phyloP scores from a whole-genome alignment of 2,888 invertebrate species.

The Pseudococcus jackbeardsleyi region DNA sequence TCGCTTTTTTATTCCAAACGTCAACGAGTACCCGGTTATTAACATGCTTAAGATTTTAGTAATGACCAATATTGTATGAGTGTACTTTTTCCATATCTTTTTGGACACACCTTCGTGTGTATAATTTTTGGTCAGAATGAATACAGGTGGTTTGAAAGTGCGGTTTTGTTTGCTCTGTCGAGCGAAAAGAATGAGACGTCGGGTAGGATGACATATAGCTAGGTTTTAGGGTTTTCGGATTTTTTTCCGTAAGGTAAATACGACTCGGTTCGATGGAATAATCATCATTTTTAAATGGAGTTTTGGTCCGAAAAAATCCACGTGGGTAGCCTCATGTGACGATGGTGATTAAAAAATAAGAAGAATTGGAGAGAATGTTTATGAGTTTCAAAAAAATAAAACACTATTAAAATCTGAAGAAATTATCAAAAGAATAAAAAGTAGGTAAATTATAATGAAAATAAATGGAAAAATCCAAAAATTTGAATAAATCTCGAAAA shows the following conservation, averaged over 20 bases:
- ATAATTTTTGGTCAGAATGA: slow-evolving; percentile 21
- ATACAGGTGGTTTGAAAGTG: slow-evolving; percentile 11
- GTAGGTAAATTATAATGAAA: no score
- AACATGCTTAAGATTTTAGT: slow-evolving; percentile 33
- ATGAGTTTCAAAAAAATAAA: no score
- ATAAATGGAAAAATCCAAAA: no score
- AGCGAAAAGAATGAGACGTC: slow-evolving; percentile 34
- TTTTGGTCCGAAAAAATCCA: background rate
- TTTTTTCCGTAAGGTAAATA: background rate
- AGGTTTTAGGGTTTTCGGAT: no score
- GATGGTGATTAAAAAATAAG: background rate
- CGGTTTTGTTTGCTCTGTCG: background rate
- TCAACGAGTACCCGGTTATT: slow-evolving; percentile 33
- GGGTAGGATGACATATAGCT: slow-evolving; percentile 19
- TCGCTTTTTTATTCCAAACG: background rate
- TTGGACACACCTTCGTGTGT: slow-evolving; percentile 31
- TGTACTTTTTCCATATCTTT: slow-evolving; percentile 4
- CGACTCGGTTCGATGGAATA: slow-evolving; percentile 1
- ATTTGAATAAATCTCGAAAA: no score
- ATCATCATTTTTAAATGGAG: background rate
- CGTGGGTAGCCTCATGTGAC: background rate
- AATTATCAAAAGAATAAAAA: no score
- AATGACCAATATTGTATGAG: slow-evolving; percentile 28
- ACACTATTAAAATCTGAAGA: no score
- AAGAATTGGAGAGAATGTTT: no score